Evolutionary conservation across 2,797 vertebrate species (phyloP), one percentile per base, ranked within the genome.

Genomic region (Knipowitschia caucasica): DNA sequence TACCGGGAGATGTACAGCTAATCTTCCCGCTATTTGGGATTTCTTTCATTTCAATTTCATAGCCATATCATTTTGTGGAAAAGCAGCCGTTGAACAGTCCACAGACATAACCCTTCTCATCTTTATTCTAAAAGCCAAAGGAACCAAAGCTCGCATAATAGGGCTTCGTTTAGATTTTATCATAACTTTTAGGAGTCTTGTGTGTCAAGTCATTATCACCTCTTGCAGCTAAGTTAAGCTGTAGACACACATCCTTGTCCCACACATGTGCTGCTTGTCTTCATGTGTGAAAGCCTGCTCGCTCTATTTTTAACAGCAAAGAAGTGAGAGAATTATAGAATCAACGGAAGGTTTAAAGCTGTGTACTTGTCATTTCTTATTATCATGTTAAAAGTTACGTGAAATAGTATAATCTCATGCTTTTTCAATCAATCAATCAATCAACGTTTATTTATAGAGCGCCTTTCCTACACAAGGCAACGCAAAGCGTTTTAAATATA

Each of bases 211-310:
- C 45, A 34, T 39, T 62, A 50, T 56, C 20, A 58, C 63, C 52
- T 21, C 42, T 69, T 63, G 62, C 67, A 65, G 56, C 64, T 67
- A 33, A 69, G 30, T 54, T 42, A 42, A 12, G 46, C 14, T 34
- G 47, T 10, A 23, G 47, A 15, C 14, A 17, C 21, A 50, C 31
- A n/a, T 43, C 40, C 24, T 12, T 40, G 20, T 40, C 11, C 35
- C 18, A 5, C 24, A 10, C 21, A 35, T 35, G 20, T 35, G 23
- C 11, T 24, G 30, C 30, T 39, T 29, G 25, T 24, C 1, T 31
- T 21, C 17, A 23, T 30, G 57, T 31, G 40, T 38, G 31, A 11
- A 31, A 42, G 29, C 25, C 26, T 36, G 47, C 36, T 10, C 1
- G 1, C 8, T 46, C 26, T 46, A 30, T 30, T 11, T 30, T 46